Evolutionary conservation across 2,797 vertebrate genomes (phyloP).

Genomic region (Channallabes apus): DNA sequence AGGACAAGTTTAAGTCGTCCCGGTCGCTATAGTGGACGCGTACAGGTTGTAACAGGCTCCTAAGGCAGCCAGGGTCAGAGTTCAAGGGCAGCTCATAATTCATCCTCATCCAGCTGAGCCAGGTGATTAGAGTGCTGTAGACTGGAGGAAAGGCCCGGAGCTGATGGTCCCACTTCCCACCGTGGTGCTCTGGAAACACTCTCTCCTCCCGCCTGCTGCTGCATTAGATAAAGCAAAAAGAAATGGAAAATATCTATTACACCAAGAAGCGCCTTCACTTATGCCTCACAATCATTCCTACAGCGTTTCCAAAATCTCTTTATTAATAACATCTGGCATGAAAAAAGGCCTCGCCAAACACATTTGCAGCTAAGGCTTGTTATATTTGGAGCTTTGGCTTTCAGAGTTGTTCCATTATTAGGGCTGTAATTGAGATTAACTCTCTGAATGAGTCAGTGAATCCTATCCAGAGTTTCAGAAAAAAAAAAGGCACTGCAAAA

Average conservation of each 20-base stretch:
- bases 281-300: slow-evolving; percentile 12
- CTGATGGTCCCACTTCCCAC: slow-evolving; percentile 62
- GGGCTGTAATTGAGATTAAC: slow-evolving; percentile 30
- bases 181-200: slow-evolving; percentile 64
- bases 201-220: slow-evolving; percentile 70
- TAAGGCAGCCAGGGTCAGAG: slow-evolving; percentile 43
- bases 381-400: slow-evolving; percentile 38
- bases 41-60: slow-evolving; percentile 52
- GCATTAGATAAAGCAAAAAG: slow-evolving; percentile 35
- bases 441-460: slow-evolving; percentile 32
- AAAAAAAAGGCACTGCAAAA: neutral
- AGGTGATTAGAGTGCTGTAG: slow-evolving; percentile 79
- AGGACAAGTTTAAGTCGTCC: slow-evolving; percentile 33
- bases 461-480: neutral
- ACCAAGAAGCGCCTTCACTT: neutral
- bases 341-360: slow-evolving; percentile 23
- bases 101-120: slow-evolving; percentile 85
- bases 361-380: slow-evolving; percentile 35
- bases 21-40: neutral
- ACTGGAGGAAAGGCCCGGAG: slow-evolving; percentile 56
- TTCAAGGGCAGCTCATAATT: slow-evolving; percentile 74
- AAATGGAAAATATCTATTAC: slow-evolving; percentile 17
- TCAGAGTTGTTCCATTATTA: slow-evolving; percentile 29
- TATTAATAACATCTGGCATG: slow-evolving; percentile 21
- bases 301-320: slow-evolving; percentile 1